Evolutionary conservation across 2,888 invertebrate genomes (phyloP).

Genomic region (Drosophila fungiperda): DNA sequence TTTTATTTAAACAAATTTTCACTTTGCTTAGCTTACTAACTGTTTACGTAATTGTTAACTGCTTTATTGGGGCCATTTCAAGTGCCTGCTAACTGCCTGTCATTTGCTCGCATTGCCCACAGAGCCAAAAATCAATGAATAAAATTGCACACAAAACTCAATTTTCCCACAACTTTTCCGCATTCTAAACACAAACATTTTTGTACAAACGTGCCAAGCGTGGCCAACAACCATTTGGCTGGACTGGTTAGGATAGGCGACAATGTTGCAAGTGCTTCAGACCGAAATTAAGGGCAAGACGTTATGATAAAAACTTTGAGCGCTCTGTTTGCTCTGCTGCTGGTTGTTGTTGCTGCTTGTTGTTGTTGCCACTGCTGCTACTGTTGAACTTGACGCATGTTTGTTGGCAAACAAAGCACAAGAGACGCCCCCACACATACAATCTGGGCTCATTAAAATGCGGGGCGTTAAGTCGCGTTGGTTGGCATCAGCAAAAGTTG

Average conservation of each 20-base stretch:
- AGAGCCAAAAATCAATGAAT: slow-evolving; percentile 65
- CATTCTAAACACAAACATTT: slow-evolving; percentile 66
- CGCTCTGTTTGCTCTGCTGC: slow-evolving; percentile 22
- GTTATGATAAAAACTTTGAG: slow-evolving; percentile 74
- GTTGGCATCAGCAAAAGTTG: slow-evolving; percentile 70
- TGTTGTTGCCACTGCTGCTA: slow-evolving; percentile 25
- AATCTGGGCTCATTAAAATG: slow-evolving; percentile 72
- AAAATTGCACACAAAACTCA: slow-evolving; percentile 69
- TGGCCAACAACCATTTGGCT: slow-evolving; percentile 41
- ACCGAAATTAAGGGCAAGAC: slow-evolving; percentile 71
- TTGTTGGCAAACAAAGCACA: slow-evolving; percentile 74
- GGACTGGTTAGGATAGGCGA: slow-evolving; percentile 51
- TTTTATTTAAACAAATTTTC: background rate
- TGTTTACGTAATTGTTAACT: slow-evolving; percentile 15
- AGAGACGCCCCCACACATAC: slow-evolving; percentile 23
- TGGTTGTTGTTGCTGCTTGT: slow-evolving; percentile 22
- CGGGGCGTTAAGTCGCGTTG: slow-evolving; percentile 67
- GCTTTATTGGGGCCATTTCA: slow-evolving; percentile 16
- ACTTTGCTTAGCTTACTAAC: background rate
- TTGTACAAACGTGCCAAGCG: slow-evolving; percentile 45
- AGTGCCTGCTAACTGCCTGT: background rate
- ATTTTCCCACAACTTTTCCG: slow-evolving; percentile 74
- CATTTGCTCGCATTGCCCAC: slow-evolving; percentile 3
- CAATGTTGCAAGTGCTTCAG: slow-evolving; percentile 64
- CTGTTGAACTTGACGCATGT: slow-evolving; percentile 77